These are phyloP conservation scores for Apoda limacodes DNA, from an alignment of 2,888 invertebrate genomes.

Conservation along the genomic window DNA sequence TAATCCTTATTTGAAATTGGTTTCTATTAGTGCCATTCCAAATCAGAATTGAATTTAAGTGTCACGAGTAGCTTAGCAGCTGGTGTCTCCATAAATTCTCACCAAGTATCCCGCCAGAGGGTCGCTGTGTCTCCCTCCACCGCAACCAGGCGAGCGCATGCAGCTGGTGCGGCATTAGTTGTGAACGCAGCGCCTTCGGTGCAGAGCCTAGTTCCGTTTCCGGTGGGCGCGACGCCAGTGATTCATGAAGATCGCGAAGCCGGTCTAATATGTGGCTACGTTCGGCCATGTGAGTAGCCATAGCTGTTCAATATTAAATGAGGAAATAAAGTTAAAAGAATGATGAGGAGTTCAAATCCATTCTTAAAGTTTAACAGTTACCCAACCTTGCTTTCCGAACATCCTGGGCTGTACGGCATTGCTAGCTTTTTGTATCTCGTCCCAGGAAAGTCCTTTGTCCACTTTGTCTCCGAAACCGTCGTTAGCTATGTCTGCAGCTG, in stretches of 20 bases:
- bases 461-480: slow-evolving; percentile 32
- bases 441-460: slow-evolving; percentile 52
- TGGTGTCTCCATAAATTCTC: too few species aligned
- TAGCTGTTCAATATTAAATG: slow-evolving; percentile 44
- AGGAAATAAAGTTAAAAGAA: background rate
- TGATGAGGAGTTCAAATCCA: background rate
- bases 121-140: slow-evolving; percentile 91
- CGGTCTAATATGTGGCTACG: slow-evolving; percentile 78
- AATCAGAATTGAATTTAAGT: too few species aligned
- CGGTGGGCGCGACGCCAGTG: slow-evolving; percentile 75
- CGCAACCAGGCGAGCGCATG: slow-evolving; percentile 89
- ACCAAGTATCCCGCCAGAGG: slow-evolving; percentile 89
- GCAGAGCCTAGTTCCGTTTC: slow-evolving; percentile 69
- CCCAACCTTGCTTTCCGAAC: slow-evolving; percentile 64
- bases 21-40: too few species aligned
- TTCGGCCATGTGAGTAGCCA: slow-evolving; percentile 76
- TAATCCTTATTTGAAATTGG: too few species aligned
- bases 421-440: slow-evolving; percentile 62
- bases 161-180: slow-evolving; percentile 85
- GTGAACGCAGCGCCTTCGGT: slow-evolving; percentile 73
- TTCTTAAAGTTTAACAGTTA: background rate
- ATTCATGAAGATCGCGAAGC: slow-evolving; percentile 77
- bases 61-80: too few species aligned
- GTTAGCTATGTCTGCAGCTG: slow-evolving; percentile 29
- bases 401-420: slow-evolving; percentile 66